These are phyloP conservation scores for Sarcophaga peregrina DNA, from an alignment of 1,140 invertebrate species.

Conservation along the genomic window DNA sequence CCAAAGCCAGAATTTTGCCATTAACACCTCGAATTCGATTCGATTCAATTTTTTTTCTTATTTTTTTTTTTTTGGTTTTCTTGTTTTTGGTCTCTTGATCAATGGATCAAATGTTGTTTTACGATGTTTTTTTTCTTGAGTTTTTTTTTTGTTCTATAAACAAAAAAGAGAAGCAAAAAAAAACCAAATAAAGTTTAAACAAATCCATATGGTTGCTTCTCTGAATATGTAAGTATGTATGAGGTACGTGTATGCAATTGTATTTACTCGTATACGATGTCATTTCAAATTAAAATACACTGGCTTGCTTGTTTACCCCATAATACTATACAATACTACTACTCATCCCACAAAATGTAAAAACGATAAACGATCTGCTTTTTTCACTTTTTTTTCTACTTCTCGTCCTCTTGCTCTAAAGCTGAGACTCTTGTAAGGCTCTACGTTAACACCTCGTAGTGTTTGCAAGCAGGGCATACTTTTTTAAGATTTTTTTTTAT, in stretches of 20 bases:
- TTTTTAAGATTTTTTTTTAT: constrained; percentile 4
- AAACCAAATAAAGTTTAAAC: background rate
- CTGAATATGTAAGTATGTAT: background rate
- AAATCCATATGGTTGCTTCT: constrained; percentile 34
- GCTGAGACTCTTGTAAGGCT: no score
- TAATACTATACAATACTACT: background rate
- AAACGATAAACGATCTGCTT: constrained; percentile 35
- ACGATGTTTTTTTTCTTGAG: background rate
- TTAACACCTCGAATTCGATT: constrained; percentile 25
- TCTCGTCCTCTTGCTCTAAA: background rate
- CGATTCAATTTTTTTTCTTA: no score
- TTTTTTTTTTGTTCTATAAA: no score
- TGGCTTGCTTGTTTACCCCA: constrained; percentile 11
- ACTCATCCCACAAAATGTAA: constrained; percentile 25
- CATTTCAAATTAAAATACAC: constrained; percentile 40
- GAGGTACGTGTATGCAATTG: no score
- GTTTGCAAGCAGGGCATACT: background rate
- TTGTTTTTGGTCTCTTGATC: constrained; percentile 34
- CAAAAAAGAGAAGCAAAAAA: background rate
- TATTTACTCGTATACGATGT: background rate
- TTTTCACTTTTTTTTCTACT: background rate
- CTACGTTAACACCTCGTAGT: background rate
- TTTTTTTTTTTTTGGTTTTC: background rate
- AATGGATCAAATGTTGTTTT: constrained; percentile 21
- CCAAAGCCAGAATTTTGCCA: background rate